Conservation (phyloP, 2,113 vertebrate genomes). For the Seriola quinqueradiata region DNA sequence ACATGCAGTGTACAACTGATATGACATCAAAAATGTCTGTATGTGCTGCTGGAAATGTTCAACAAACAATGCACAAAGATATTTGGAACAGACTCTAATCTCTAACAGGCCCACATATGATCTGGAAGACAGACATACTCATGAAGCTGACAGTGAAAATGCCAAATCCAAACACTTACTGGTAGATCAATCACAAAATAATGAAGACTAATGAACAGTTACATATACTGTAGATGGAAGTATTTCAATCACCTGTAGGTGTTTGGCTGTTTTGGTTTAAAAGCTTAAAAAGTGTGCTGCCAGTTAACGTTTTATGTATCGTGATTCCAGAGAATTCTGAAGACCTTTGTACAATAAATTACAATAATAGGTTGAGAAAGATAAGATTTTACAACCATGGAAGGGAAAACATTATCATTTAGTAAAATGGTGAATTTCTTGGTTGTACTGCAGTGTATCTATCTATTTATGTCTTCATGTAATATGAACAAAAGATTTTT, state of each 20-base stretch:
- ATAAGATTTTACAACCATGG: no score
- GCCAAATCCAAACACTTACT: not conserved
- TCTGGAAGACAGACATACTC: not conserved
- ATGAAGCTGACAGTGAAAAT: not conserved
- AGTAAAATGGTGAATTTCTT: no score
- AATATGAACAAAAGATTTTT: no score
- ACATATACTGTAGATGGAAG: not conserved
- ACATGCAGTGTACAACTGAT: no score
- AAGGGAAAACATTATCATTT: no score
- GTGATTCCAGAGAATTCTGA: no score
- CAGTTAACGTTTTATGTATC: no score
- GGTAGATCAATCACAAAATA: constrained; percentile 7
- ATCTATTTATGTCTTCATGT: no score
- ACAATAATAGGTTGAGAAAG: no score
- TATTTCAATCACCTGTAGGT: not conserved
- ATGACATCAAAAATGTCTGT: not conserved
- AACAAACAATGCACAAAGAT: not conserved
- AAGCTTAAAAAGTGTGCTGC: not conserved
- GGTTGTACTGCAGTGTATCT: no score
- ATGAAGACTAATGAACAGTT: not conserved
- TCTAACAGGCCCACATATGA: not conserved
- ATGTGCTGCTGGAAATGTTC: not conserved
- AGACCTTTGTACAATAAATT: no score
- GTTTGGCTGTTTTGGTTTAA: not conserved
- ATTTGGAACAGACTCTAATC: not conserved